phyloP scores from a whole-genome alignment of 2,113 vertebrate species.

The Mastomys coucha region DNA sequence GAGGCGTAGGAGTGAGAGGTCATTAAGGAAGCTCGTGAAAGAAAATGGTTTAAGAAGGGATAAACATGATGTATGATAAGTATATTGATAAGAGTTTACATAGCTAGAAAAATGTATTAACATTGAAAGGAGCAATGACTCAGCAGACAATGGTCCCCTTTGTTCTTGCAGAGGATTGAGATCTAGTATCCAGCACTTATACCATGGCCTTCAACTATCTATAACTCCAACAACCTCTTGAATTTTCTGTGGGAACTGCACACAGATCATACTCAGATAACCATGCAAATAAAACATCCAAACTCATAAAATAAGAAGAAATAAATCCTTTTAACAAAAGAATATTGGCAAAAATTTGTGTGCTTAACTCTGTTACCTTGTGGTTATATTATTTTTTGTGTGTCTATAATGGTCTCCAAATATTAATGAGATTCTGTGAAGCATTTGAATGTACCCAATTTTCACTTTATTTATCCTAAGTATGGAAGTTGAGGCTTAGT shows the following conservation, averaged over 20 bases:
- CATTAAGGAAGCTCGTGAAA: not conserved
- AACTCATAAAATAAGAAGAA: not conserved
- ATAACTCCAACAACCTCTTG: not conserved
- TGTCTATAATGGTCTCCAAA: not conserved
- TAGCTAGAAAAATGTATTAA: not conserved
- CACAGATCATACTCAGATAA: not conserved
- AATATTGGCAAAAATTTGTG: not conserved
- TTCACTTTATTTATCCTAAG: not conserved
- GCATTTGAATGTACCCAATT: not conserved
- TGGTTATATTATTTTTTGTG: not conserved
- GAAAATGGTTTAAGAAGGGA: not conserved
- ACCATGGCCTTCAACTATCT: not conserved
- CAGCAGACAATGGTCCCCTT: not conserved
- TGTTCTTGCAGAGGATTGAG: not conserved
- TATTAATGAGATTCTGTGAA: not conserved
- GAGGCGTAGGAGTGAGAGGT: not conserved
- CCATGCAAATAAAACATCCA: too few species aligned
- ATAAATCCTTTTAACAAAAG: not conserved
- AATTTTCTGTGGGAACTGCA: too few species aligned
- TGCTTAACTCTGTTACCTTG: not conserved
- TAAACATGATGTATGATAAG: not conserved
- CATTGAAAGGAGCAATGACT: not conserved
- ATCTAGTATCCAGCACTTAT: not conserved
- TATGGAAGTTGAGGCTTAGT: not conserved
- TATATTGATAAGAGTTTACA: not conserved